Evolutionary conservation across 2,888 invertebrate species (phyloP).

Genomic region (Tortricodes alternella): DNA sequence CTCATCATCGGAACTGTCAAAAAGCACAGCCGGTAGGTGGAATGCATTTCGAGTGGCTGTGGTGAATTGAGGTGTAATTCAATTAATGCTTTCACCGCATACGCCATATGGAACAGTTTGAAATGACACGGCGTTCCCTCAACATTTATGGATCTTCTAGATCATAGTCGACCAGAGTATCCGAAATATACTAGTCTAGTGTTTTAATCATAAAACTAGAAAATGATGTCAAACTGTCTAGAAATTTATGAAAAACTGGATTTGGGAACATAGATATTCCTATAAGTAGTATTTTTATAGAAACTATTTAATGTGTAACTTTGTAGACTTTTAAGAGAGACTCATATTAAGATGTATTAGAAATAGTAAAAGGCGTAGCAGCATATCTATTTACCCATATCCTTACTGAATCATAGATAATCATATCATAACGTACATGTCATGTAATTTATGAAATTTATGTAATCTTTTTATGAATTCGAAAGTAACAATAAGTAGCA

Average conservation of each 20-base stretch:
- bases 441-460: background rate
- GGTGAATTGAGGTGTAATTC: too few species aligned
- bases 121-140: background rate
- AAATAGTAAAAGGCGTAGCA: conserved; percentile 17
- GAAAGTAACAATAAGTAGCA: conserved; percentile 18
- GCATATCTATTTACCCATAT: conserved; percentile 19
- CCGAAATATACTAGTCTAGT: background rate
- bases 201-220: conserved; percentile 33
- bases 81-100: too few species aligned
- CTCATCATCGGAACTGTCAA: too few species aligned
- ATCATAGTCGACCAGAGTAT: conserved; percentile 5
- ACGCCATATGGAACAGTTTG: background rate
- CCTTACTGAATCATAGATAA: conserved; percentile 14
- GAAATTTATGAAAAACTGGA: conserved; percentile 38
- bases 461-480: background rate
- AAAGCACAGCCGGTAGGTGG: too few species aligned
- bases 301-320: conserved; percentile 24
- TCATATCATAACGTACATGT: conserved; percentile 14
- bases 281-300: conserved; percentile 55
- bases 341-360: conserved; percentile 13
- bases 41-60: too few species aligned
- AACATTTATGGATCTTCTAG: background rate
- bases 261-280: conserved; percentile 56
- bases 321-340: conserved; percentile 14
- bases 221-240: conserved; percentile 33